Conservation (phyloP, 2,888 invertebrate species). For the Diogma glabrata region DNA sequence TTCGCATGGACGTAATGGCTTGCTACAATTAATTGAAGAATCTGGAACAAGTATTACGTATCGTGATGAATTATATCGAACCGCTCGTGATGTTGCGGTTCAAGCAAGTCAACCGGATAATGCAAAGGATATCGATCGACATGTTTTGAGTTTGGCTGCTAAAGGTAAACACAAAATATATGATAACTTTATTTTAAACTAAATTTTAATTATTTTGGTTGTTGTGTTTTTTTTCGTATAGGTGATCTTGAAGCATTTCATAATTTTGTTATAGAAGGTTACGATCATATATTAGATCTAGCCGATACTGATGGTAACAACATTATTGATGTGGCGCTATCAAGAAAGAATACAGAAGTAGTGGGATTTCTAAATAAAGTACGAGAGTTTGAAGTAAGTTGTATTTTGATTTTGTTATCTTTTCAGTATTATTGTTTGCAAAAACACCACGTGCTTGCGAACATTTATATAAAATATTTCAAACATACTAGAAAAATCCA, state of each 20-base stretch:
- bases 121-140: constrained; percentile 69
- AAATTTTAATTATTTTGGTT: too few relatives aligned
- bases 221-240: too few relatives aligned
- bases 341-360: constrained; percentile 55
- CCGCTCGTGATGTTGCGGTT: constrained; percentile 74
- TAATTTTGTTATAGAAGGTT: constrained; percentile 57
- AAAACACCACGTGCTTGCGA: too few relatives aligned
- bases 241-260: constrained; percentile 60
- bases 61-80: constrained; percentile 76
- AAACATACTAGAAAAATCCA: too few relatives aligned
- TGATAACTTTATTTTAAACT: too few relatives aligned
- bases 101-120: constrained; percentile 69
- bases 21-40: constrained; percentile 70
- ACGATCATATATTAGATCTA: constrained; percentile 74
- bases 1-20: constrained; percentile 65
- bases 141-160: constrained; percentile 63
- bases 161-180: too few relatives aligned
- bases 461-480: too few relatives aligned
- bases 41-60: constrained; percentile 67
- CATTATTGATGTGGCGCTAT: constrained; percentile 56
- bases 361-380: constrained; percentile 58
- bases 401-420: too few relatives aligned
- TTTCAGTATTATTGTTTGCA: too few relatives aligned
- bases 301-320: constrained; percentile 57
- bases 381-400: constrained; percentile 60